Base-by-base conservation (phyloP, 2,888 invertebrate genomes). In the Neoscelio sp. region DNA sequence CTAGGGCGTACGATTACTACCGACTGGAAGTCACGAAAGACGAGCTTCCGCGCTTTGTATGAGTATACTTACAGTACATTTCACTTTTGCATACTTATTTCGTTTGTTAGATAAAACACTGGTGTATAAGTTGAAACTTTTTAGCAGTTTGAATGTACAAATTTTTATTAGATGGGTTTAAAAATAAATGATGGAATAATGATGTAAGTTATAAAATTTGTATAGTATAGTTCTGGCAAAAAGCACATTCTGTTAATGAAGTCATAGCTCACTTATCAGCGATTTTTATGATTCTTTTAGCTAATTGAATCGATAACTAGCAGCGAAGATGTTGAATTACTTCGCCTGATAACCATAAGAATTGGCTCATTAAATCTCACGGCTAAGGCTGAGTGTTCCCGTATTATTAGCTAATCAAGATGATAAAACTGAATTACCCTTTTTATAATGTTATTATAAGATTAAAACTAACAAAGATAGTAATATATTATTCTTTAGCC, bases 281-380 rank as follows among this genome's bases (percentile, higher is more conserved):
- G 82, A 85, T 82, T 87, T 88, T 89, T 87, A 89, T 83, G 85
- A 82, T 73, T 79, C 87, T 84, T 76, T 89, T 84, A 86, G 85
- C 85, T 87, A 88, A 89, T 89, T 85, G 87, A 88, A 87, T 86
- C 84, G 85, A 87, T 85, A 85, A 83, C 70, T 58, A 80, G 54
- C 71, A 52, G 75, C 68, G 73, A 65, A 73, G 76, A 81, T 86
- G 85, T 86, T 83, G 82, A 87, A 87, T 89, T 86, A 88, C 83
- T 82, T 70, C 38, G 71, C 83, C 82, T 78, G 75, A 84, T 85
- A 80, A 86, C 86, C 80, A 84, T 74, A 54, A 74, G 75, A 74
- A 74, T 83, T 81, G 87, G 85, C 85, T 85, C 85, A 81, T 84
- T 86, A 85, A 85, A 80, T 82, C 81, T 76, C 62, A 60, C 68